phyloP scores from a whole-genome alignment of 2,888 invertebrate species.

The Mythimna vitellina region DNA sequence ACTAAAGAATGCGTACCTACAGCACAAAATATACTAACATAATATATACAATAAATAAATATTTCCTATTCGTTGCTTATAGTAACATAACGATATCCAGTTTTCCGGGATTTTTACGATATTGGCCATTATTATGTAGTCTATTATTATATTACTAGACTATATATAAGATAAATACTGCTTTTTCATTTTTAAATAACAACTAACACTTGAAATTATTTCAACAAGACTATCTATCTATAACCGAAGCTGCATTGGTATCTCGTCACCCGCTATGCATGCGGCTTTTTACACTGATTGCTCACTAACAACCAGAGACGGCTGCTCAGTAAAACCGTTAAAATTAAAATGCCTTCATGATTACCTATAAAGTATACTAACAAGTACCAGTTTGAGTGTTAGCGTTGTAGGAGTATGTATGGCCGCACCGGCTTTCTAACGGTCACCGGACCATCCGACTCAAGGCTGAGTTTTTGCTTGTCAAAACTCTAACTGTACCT shows the following conservation, averaged over 20 bases:
- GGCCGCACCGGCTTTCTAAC: constrained; percentile 77
- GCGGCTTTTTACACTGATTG: constrained; percentile 14
- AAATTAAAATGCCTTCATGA: constrained; percentile 61
- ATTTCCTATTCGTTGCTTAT: no score
- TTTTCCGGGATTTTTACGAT: background rate
- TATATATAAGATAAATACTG: background rate
- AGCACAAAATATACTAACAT: no score
- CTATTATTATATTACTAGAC: background rate
- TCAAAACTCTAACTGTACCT: constrained; percentile 86
- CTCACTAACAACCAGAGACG: constrained; percentile 21
- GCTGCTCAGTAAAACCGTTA: constrained; percentile 49
- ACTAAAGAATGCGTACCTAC: no score
- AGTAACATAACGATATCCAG: background rate
- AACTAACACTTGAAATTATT: background rate
- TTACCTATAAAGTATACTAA: constrained; percentile 59
- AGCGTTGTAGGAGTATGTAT: constrained; percentile 64
- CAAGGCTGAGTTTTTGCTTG: constrained; percentile 84
- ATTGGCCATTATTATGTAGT: background rate
- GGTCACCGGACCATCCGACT: constrained; percentile 74
- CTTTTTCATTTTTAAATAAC: background rate
- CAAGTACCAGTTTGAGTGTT: constrained; percentile 57
- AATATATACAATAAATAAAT: no score
- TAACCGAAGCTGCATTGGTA: background rate
- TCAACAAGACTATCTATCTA: background rate
- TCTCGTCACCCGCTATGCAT: background rate